Conservation (phyloP, 2,888 invertebrate species). For the Helleia helle region DNA sequence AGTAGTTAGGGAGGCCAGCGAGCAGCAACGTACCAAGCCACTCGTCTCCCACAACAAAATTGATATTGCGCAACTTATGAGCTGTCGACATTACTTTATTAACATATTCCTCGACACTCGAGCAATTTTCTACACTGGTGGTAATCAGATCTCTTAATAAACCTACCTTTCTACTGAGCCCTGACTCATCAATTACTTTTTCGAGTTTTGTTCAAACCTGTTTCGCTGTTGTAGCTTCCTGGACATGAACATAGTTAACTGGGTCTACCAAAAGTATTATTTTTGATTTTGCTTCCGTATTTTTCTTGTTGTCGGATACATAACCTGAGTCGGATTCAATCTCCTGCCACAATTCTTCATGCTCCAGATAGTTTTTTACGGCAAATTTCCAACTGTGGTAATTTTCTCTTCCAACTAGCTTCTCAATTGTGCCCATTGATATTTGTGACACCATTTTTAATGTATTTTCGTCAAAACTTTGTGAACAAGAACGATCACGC, state of each 20-base stretch:
- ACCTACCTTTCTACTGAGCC: slow-evolving; percentile 10
- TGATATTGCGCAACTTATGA: too few relatives aligned
- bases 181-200: slow-evolving; percentile 14
- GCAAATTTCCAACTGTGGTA: slow-evolving; percentile 16
- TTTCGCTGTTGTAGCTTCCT: slow-evolving; percentile 11
- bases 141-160: too few relatives aligned
- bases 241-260: slow-evolving; percentile 16
- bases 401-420: slow-evolving; percentile 14
- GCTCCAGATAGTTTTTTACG: slow-evolving; percentile 17
- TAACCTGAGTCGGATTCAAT: slow-evolving; percentile 5
- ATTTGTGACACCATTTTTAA: slow-evolving; percentile 2
- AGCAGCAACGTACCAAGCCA: too few relatives aligned
- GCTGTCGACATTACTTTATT: too few relatives aligned
- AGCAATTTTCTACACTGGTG: too few relatives aligned
- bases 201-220: slow-evolving; percentile 4
- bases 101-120: too few relatives aligned
- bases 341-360: slow-evolving; percentile 16
- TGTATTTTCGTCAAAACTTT: too few relatives aligned
- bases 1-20: too few relatives aligned
- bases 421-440: slow-evolving; percentile 8
- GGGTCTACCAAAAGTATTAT: slow-evolving; percentile 16
- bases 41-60: too few relatives aligned
- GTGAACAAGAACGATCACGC: too few relatives aligned
- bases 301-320: background rate
- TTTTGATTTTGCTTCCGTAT: slow-evolving; percentile 13